phyloP scores from a whole-genome alignment of 2,888 invertebrate genomes.

The Calliopum simillimum region DNA sequence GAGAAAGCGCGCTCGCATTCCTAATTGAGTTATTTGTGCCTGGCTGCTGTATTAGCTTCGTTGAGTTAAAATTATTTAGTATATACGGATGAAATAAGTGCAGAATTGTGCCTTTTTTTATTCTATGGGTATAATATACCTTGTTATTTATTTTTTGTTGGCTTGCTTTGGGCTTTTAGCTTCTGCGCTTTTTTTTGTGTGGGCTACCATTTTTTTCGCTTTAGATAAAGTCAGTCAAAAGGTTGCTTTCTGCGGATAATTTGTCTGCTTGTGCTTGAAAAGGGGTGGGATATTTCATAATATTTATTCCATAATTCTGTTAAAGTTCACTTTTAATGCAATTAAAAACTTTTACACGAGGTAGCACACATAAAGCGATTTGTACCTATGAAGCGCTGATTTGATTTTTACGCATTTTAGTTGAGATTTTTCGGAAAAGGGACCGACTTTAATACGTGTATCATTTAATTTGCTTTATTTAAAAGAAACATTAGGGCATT shows the following conservation, averaged over 20 bases:
- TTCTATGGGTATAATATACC: too few relatives aligned
- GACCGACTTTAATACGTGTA: too few relatives aligned
- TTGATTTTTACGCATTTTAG: background rate
- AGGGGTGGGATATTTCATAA: background rate
- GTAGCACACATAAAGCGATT: background rate
- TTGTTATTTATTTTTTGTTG: too few relatives aligned
- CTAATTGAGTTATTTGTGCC: slow-evolving; percentile 42
- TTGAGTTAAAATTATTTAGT: background rate
- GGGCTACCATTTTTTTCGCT: too few relatives aligned
- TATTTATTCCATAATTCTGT: background rate
- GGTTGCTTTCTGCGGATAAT: background rate
- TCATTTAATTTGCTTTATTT: too few relatives aligned
- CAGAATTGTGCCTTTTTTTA: too few relatives aligned
- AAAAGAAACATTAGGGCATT: too few relatives aligned
- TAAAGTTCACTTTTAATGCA: background rate
- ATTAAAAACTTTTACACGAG: slow-evolving; percentile 17
- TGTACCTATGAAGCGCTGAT: background rate
- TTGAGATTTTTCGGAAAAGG: too few relatives aligned
- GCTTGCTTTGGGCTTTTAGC: too few relatives aligned
- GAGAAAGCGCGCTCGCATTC: background rate
- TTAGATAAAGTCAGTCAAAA: too few relatives aligned
- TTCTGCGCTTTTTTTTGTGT: too few relatives aligned
- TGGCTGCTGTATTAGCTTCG: slow-evolving; percentile 21
- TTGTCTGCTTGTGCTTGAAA: background rate
- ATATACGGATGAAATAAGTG: background rate